These are phyloP conservation scores for Troides oblongomaculatus DNA, from an alignment of 2,888 invertebrate species.

Conservation along the genomic window DNA sequence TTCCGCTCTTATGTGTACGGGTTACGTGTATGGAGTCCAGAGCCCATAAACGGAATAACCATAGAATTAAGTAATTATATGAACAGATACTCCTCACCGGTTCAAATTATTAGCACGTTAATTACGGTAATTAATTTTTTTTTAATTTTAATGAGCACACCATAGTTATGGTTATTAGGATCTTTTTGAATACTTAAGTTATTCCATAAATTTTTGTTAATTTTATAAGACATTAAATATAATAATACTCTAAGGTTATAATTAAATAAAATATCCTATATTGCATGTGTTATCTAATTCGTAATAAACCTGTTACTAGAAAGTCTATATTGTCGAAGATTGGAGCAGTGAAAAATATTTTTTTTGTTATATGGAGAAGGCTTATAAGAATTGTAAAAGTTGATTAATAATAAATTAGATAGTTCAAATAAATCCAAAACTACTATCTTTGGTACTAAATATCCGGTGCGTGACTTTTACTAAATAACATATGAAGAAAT, in stretches of 20 bases:
- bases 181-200: background rate
- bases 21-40: background rate
- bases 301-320: too few species aligned
- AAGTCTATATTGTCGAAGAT: too few species aligned
- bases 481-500: too few species aligned
- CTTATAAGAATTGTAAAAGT: too few species aligned
- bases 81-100: slow-evolving; percentile 2
- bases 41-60: slow-evolving; percentile 1
- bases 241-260: background rate
- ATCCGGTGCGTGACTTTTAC: too few species aligned
- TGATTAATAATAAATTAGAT: too few species aligned
- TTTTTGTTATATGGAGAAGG: too few species aligned
- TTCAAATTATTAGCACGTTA: slow-evolving; percentile 9
- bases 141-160: background rate
- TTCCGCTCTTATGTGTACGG: background rate
- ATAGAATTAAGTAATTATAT: slow-evolving; percentile 23
- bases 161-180: background rate
- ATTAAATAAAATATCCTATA: background rate
- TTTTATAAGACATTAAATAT: background rate
- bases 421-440: too few species aligned
- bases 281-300: too few species aligned
- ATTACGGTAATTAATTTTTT: slow-evolving; percentile 1
- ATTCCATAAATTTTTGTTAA: background rate
- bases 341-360: too few species aligned
- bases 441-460: too few species aligned